Base-by-base conservation (phyloP, 1,140 invertebrate genomes). In the Drosophila arawakana region DNA sequence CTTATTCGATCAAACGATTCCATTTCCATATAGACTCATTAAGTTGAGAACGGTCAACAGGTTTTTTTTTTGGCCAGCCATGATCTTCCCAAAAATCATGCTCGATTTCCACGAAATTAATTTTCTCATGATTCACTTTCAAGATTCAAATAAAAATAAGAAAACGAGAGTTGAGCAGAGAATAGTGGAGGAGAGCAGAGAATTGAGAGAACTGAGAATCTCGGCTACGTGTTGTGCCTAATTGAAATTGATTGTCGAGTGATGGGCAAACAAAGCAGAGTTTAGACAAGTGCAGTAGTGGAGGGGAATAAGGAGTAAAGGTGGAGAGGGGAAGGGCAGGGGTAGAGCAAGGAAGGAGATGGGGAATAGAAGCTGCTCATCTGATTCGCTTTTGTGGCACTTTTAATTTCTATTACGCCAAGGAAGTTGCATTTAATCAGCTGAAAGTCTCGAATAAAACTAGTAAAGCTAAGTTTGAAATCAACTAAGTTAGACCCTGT, bases 351-450 rank as follows among this genome's bases (percentile, higher is more conserved):
- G 25, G 4, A 5, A 49, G 34, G 15, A 15, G 9, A 7, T 21
- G 35, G 1, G 10, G 10, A 0, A 9, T 8, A 25, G 50, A 37
- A 47, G 60, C 71, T 79, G 63, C 54, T 67, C 68, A 69, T 60
- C 50, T 46, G 63, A 41, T 3, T 30, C 34, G 50, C 35, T 46
- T 55, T 66, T 15, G 43, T 55, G 21, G 58, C 66, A 76, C 68
- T 72, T 66, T 72, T 76, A 52, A 72, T 76, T 76, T 76, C 69
- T 72, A 75, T 75, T 60, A 54, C 44, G 67, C 54, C 84, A 73
- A 81, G 83, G 80, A 88, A 88, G 83, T 88, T 76, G 80, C 84
- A 61, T 80, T 88, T 88, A 89, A 89, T 83, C 80, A 43, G 41
- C 41, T 43, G 41, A 43, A 10, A 6, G 41, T 5, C 39, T 11